Percentiles rank a stretch among this genome's conserved stretches.
These are phyloP conservation scores for Actinopyga echinites DNA, from an alignment of 53 echinoderm and acorn worm genomes.

Conservation along the genomic window DNA sequence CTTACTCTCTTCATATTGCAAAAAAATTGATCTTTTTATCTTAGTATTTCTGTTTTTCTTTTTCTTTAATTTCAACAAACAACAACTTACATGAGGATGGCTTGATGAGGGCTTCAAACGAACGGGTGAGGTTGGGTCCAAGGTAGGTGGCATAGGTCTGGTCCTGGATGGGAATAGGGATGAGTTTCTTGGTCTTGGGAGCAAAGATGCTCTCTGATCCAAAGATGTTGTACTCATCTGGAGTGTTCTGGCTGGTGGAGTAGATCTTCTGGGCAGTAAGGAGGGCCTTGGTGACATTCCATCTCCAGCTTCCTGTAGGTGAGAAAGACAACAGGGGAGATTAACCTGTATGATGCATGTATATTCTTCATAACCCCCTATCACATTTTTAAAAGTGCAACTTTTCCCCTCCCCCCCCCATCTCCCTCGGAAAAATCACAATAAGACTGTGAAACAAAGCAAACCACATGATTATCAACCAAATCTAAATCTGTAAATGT, in stretches of 20 bases:
- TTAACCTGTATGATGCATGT: no score
- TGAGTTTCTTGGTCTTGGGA: constrained; percentile 50
- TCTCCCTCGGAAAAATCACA: no score
- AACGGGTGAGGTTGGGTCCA: constrained; percentile 81
- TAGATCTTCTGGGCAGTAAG: constrained; percentile 71
- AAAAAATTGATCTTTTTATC: no score
- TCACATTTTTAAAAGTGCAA: no score
- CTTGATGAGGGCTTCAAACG: constrained; percentile 89
- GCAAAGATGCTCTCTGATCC: constrained; percentile 60
- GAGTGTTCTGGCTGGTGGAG: background rate
- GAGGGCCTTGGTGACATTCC: constrained; percentile 94
- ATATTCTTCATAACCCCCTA: no score
- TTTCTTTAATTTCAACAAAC: no score
- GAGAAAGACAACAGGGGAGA: background rate
- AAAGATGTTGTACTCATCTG: constrained; percentile 49
- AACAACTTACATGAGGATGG: constrained; percentile 81
- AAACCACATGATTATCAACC: no score
- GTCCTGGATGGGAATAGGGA: constrained; percentile 71
- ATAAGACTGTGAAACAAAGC: no score
- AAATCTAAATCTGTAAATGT: no score
- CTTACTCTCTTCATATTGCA: no score
- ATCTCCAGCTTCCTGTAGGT: constrained; percentile 80
- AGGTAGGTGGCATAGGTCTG: constrained; percentile 82
- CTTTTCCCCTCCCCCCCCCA: no score
- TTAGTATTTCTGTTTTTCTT: no score